Evolutionary conservation across 2,113 vertebrate species (phyloP), one percentile per base, ranked within the genome.

Genomic region (Butorides virescens): DNA sequence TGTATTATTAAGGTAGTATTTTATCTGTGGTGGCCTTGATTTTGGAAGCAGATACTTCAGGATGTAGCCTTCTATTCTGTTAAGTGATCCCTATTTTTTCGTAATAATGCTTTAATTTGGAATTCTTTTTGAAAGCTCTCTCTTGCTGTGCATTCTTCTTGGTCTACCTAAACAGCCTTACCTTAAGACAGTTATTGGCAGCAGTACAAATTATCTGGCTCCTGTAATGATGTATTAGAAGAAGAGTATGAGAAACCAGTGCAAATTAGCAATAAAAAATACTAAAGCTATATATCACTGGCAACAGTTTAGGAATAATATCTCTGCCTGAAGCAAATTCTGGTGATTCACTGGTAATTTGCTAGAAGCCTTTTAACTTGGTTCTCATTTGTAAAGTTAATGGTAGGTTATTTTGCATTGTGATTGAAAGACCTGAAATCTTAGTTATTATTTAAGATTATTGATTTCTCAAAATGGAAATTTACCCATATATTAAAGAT

Each of bases 311-410:
- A 95, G 75, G 49, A 96, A 78, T 89, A 95, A 95, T 94, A 89
- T 95, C 78, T 95, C 62, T 92, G 82, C 88, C 79, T 95, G 89
- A 88, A 97, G 92, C 80, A 75, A 87, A 92, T 94, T 97, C 88
- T 95, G 75, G 89, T 96, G 96, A 96, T 96, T 96, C 94, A 94
- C 70, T 94, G 87, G 75, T 95, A 83, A 96, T 96, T 97, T 96
- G 39, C 93, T 93, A 80, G 94, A 88, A 95, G 86, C 85, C 89
- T 97, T 96, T 97, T 95, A 97, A 87, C 92, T 97, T 91, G 53
- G 58, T 95, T 91, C 91, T 90, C 89, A 97, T 96, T 95, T 96
- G 74, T 96, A 94, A 96, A 95, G 92, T 93, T 96, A 97, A 97
- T 93, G 82, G 72, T 73, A 81, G 90, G 79, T 93, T 97, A 91